Evolutionary conservation across 2,113 vertebrate genomes (phyloP), one percentile per base, ranked within the genome.

Genomic region (Azemiops feae): DNA sequence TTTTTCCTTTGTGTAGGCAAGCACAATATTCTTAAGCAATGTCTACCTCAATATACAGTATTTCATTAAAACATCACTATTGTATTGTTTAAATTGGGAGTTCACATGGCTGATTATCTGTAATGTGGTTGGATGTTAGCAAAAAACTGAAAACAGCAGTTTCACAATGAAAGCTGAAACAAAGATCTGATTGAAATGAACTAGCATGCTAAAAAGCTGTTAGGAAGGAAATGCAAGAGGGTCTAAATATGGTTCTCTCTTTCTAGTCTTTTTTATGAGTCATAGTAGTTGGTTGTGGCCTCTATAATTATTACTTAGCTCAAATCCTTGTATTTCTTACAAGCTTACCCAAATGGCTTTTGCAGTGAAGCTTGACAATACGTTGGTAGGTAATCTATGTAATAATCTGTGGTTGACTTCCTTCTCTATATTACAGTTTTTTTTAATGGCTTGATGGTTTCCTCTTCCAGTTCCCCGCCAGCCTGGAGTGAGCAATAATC

Each of bases 391-490:
- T 81, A 9, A 81, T 43, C 18, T 81, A 9, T 81, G 74, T 81
- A 92, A 90, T 95, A 87, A 86, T 91, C 93, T 92, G 89, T 50
- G 93, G n/a, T 58, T n/a, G 92, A 88, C 54, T 90, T 89, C 57
- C 34, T 89, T 89, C 3, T 92, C 74, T 91, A 7, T 93, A 91
- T 92, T 69, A 27, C 53, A 95, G 18, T 58, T 93, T 88, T 5
- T 93, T 92, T 85, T 85, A 86, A 30, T 54, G 20, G 4, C 50
- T 97, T 93, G 54, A 20, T 87, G 27, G 12, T 91, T 16, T 95
- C 94, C 96, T 94, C 94, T 96, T 94, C 25, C 96, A 99, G 99
- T 99, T 96, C 99, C 99, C 20, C 98, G 98, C 52, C 98, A 99
- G 94, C 98, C 98, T 6, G 98, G 97, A 92, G 97, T 97, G 34